Conservation (phyloP, 2,888 invertebrate genomes). For the Diaphora mendica region DNA sequence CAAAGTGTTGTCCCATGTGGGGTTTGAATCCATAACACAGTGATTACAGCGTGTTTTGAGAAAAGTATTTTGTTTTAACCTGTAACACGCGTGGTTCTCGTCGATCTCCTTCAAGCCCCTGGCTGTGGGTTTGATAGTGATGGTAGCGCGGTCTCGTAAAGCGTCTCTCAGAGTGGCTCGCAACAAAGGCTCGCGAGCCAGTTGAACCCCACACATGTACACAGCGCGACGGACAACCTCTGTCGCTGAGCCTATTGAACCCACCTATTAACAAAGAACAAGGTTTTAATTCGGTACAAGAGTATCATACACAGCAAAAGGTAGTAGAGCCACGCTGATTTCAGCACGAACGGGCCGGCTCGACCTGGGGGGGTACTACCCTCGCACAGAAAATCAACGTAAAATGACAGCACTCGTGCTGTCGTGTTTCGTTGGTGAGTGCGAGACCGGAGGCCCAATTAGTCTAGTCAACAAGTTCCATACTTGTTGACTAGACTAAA, state of each 20-base stretch:
- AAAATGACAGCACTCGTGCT: too few relatives aligned
- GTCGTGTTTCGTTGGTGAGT: too few relatives aligned
- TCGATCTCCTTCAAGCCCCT: constrained; percentile 98
- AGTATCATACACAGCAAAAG: too few relatives aligned
- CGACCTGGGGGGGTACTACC: too few relatives aligned
- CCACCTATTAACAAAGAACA: constrained; percentile 50
- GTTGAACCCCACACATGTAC: constrained; percentile 97
- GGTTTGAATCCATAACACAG: too few relatives aligned
- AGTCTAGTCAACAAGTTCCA: too few relatives aligned
- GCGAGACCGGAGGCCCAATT: too few relatives aligned
- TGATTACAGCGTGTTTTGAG: not conserved
- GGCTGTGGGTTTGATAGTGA: constrained; percentile 94
- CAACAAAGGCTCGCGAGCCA: constrained; percentile 96
- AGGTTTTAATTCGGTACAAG: not conserved
- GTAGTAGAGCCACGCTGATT: too few relatives aligned
- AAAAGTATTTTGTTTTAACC: constrained; percentile 63
- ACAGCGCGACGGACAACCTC: constrained; percentile 96
- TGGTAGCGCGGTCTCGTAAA: constrained; percentile 94
- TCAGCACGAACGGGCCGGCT: too few relatives aligned
- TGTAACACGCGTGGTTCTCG: constrained; percentile 95
- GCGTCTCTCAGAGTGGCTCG: constrained; percentile 94
- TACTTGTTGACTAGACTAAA: too few relatives aligned
- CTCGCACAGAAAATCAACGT: too few relatives aligned
- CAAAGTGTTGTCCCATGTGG: too few relatives aligned
- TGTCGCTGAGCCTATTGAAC: constrained; percentile 85